Conservation (phyloP, 2,797 vertebrate genomes). For the Nothura maculosa region DNA sequence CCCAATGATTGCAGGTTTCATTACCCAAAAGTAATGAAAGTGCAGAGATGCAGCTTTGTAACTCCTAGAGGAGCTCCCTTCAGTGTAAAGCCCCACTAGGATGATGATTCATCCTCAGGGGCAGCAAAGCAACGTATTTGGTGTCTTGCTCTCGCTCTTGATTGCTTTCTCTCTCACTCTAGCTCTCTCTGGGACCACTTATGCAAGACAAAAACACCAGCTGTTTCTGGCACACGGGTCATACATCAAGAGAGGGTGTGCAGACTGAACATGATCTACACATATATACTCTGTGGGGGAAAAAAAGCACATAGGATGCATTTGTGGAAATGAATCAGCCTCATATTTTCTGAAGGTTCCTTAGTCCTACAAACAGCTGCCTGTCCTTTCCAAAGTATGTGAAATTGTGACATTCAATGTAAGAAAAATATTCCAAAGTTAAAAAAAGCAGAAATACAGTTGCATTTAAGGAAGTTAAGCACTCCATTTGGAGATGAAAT, state of each 20-base stretch:
- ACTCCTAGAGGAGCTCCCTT: not conserved
- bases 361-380: not conserved
- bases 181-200: not conserved
- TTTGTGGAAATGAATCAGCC: not conserved
- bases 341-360: not conserved
- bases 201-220: not conserved
- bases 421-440: not conserved
- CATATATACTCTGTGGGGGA: not conserved
- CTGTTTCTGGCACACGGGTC: not conserved
- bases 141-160: not conserved
- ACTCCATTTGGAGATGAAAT: not conserved
- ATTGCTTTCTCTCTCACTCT: too few species aligned
- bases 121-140: not conserved
- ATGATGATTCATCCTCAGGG: not conserved
- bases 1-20: accelerated
- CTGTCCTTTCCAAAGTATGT: not conserved
- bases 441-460: accelerated
- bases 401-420: not conserved
- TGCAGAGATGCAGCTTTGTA: not conserved
- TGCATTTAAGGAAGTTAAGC: not conserved
- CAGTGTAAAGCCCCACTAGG: not conserved
- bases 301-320: not conserved
- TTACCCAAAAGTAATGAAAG: not conserved
- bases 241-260: not conserved
- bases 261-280: not conserved